Evolutionary conservation across 2,113 vertebrate genomes (phyloP), one percentile per base, ranked within the genome.

Genomic region (Campylomormyrus tamandua): DNA sequence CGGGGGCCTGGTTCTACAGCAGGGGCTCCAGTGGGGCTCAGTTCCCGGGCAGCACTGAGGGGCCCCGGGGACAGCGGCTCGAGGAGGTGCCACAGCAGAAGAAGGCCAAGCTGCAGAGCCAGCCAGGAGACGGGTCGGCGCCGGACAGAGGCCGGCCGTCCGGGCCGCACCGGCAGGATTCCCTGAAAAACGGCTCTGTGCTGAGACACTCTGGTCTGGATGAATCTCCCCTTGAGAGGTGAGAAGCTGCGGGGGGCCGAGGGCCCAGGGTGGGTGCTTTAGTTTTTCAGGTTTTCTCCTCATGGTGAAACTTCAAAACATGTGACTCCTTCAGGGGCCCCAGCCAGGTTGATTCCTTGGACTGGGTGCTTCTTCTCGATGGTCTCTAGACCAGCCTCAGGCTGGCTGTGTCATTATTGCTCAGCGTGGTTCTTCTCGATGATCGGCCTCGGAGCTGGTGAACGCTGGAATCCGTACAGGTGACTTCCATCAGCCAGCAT

Each of bases 31-130:
- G 95, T 3, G 94, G 95, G 45, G 91, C 95, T 95, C 87, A 95
- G 91, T 95, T 95, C 66, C 90, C 91, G 2, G 95, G 95, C 19
- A 94, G 94, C 70, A 53, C 90, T 91, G 96, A 96, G 87, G 91
- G 83, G 87, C 70, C 91, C 42, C 90, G 93, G 94, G 96, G 95
- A 92, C 95, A 92, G 35, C 93, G 94, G 89, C 96, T 96, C 0
- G 96, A 97, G 91, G 97, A 97, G 80, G 96, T 96, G 0, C 96
- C 97, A 91, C 97, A 98, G 94, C 98, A 98, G 93, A 99, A 99
- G 94, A 99, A 98, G 94, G 97, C 98, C 92, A 99, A 99, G 94
- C 96, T 99, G 24, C 98, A 98, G 89, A 97, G 98, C 89, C 96
- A 96, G 42, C 93, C 95, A 93, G 96, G 96, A 93, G 98, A 98